Percentiles rank a stretch among this genome's conserved stretches.
Conservation (phyloP, 2,888 invertebrate genomes). For the Drosophila picticornis region DNA sequence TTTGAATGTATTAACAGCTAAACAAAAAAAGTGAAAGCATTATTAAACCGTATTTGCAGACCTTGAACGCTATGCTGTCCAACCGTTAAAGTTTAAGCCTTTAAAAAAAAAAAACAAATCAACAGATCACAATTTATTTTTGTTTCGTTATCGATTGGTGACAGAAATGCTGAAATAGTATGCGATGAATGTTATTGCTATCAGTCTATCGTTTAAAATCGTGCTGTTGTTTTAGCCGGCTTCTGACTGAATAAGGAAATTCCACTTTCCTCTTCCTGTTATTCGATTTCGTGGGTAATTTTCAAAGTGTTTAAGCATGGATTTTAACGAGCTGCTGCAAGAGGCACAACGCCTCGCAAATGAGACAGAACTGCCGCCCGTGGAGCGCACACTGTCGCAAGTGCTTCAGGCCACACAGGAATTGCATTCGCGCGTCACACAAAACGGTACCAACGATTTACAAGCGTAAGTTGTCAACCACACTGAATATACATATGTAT, state of each 20-base stretch:
- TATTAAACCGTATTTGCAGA: not conserved
- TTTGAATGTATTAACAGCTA: not conserved
- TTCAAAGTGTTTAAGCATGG: slow-evolving; percentile 84
- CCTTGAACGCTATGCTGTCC: not conserved
- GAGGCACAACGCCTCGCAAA: slow-evolving; percentile 96
- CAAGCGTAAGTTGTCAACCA: slow-evolving; percentile 89
- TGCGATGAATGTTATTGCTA: not conserved
- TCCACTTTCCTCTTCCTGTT: not conserved
- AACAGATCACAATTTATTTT: not conserved
- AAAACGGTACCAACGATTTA: slow-evolving; percentile 93
- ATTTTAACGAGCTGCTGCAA: slow-evolving; percentile 94
- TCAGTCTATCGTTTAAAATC: slow-evolving; percentile 9
- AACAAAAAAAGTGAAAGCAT: not conserved
- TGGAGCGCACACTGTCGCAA: slow-evolving; percentile 95
- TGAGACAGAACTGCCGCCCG: slow-evolving; percentile 93
- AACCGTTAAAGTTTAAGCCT: not conserved
- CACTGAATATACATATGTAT: not conserved
- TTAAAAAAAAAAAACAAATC: not conserved
- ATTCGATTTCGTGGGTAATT: not conserved
- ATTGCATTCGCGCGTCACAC: slow-evolving; percentile 93
- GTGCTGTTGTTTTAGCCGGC: slow-evolving; percentile 3
- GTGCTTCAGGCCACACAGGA: slow-evolving; percentile 96
- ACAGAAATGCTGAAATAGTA: not conserved
- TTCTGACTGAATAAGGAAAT: slow-evolving; percentile 1
- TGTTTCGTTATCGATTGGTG: slow-evolving; percentile 1